Base-by-base conservation (phyloP, 2,888 invertebrate species). In the Heliconius cydno region DNA sequence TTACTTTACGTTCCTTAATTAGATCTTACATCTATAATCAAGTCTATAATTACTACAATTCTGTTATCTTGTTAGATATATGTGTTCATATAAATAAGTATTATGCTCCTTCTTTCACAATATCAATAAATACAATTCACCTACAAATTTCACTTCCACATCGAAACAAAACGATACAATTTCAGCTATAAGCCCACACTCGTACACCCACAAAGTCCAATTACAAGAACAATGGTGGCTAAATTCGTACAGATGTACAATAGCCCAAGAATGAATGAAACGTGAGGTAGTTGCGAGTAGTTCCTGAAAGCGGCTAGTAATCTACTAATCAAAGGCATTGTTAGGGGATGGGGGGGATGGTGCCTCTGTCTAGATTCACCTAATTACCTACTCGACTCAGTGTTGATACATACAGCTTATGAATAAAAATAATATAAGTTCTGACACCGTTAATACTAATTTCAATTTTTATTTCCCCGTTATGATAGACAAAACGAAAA, bases 361-460 rank as follows among this genome's bases (percentile, higher is more conserved):
- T 89, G 87, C 86, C 88, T 90, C 88, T 88, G 88, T 90, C 90
- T 90, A 89, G 88, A 89, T 90, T 90, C 89, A 87, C 87, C 87
- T 90, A 89, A 90, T 90, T 89, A 89, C 88, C 87, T 84, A 87
- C 87, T 87, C 86, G 85, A 83, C 83, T 85, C 82, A 80, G 83
- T 79, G 80, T 28, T 7, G 30, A 57, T 57, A 73, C 73, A 73
- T 57, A 73, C 73, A 60, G 73, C 1, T 60, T n/a, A n/a, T 13
- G 38, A 60, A 22, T 30, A 13, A 19, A 30, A 60, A 13, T 57
- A 34, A 30, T 30, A 0, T 30, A 30, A 46, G 15, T 30, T 30
- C 5, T 30, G 0, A 30, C 5, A 30, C 0, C 5, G 30, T 30
- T 30, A 0, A 5, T 30, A 3, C 30, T 30, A 30, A 38, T 41